Evolutionary conservation across 2,113 vertebrate genomes (phyloP), one percentile per base, ranked within the genome.

Genomic region (Cavia aperea): DNA sequence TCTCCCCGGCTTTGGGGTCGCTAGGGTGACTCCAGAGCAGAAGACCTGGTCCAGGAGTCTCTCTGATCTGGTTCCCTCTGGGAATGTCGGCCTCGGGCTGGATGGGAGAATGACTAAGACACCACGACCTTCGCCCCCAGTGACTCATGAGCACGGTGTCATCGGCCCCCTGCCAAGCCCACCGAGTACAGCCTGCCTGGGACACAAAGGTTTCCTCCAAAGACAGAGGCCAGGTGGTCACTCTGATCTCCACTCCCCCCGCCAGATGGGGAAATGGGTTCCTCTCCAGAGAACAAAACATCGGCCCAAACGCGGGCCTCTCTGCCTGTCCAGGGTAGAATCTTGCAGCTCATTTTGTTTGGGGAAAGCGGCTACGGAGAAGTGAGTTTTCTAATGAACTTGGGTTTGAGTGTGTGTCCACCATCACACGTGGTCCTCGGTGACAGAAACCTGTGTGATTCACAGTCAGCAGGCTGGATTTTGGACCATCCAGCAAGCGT

Each of bases 1-100:
- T 93, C 70, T 33, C 75, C 84, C 51, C 81, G 94, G 95, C 75
- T 95, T 93, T 58, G 63, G 88, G 93, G 95, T 93, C 49, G 63
- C 83, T 8, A 0, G 31, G 29, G 26, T 49, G 87, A 68, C 75
- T 81, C 70, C 92, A 81, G 82, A 91, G 95, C 97, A 97, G 93
- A 94, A 81, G 94, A 70, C 86, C 78, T 60, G 65, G 93, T 88
- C 73, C 81, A 94, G n/a, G 93, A 75, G 94, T 26, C 94, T 95
- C 93, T 97, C 93, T 94, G 93, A 94, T 86, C 81, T 87, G 93
- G 91, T 95, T 96, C 96, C 95, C 96, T 96, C 92, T 97, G 94
- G 92, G 96, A 97, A 97, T 97, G 97, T 97, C 97, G 96, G 94
- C 91, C 96, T 89, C 91, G 96, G 97, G 97, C 93, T 96, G 97